A percentile compares a stretch with the other conserved stretches of the same genome.
phyloP scores from a whole-genome alignment of 2,888 invertebrate genomes.

The Nymphalis c-album region DNA sequence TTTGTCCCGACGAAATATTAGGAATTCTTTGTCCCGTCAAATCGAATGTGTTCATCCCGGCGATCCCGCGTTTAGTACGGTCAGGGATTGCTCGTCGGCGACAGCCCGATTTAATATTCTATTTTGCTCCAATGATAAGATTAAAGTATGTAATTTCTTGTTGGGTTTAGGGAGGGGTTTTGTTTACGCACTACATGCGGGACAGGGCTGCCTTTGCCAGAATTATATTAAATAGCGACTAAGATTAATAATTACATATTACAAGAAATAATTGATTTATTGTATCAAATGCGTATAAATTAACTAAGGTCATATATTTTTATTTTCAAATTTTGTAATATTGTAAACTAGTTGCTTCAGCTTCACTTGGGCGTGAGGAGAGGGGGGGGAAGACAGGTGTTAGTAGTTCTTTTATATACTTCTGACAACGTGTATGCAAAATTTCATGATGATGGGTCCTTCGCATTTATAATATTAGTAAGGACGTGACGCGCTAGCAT shows the following conservation, averaged over 20 bases:
- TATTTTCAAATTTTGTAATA: too few species aligned
- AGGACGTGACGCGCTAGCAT: too few species aligned
- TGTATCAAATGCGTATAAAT: too few species aligned
- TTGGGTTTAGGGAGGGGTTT: constrained; percentile 66
- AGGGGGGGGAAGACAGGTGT: too few species aligned
- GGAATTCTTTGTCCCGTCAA: constrained; percentile 55
- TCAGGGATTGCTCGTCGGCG: constrained; percentile 58
- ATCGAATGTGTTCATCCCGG: constrained; percentile 62
- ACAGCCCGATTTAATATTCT: constrained; percentile 78
- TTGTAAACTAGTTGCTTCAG: too few species aligned
- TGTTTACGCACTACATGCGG: constrained; percentile 56
- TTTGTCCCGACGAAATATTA: constrained; percentile 35
- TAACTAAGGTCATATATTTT: too few species aligned
- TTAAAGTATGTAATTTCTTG: constrained; percentile 82
- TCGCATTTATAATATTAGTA: too few species aligned
- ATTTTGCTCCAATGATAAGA: constrained; percentile 78
- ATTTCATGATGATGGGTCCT: too few species aligned
- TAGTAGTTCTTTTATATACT: too few species aligned
- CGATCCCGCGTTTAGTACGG: constrained; percentile 62
- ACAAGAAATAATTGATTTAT: too few species aligned
- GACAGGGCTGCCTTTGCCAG: constrained; percentile 54
- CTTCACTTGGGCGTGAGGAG: too few species aligned
- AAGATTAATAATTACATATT: background rate
- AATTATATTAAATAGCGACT: background rate
- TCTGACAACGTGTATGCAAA: too few species aligned